Evolutionary conservation across 2,797 vertebrate genomes (phyloP), one percentile per base, ranked within the genome.

Genomic region (Myotis daubentonii): DNA sequence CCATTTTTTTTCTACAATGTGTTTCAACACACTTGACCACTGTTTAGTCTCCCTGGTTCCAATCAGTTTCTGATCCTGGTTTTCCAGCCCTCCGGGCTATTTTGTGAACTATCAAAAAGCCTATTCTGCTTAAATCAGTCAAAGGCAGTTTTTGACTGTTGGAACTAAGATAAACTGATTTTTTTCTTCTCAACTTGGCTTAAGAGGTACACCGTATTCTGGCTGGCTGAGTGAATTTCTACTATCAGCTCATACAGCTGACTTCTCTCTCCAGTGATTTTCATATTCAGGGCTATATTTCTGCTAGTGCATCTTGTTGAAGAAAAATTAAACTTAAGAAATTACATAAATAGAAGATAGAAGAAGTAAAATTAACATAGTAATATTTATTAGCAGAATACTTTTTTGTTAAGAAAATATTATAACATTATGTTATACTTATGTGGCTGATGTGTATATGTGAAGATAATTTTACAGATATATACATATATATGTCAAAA

Each of bases 191-290:
- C 49, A 86, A 6, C 28, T 25, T 76, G 70, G 53, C 13, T 44
- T 55, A 36, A 71, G 44, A 85, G 16, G 22, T 74, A 6, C 15
- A 53, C 7, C 4, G 16, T 53, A 22, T 89, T 86, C 33, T 62
- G 33, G 49, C 13, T 87, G 33, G 44, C 4, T 76, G 30, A 15
- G 33, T 93, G 12, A 74, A 86, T 36, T 82, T 94, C 33, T 88
- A 47, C 1, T 65, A 65, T 72, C 19, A 53, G 5, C 19, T 86
- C 19, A 60, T 83, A 30, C 0, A 66, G 33, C 9, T 89, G 78
- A 94, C n/a, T 85, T 72, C 41, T 68, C 22, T 66, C 47, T 93
- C 78, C 44, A 68, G 23, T 47, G 57, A n/a, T 78, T 93, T 90
- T 87, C 11, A n/a, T 74, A 68, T 33, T 25, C 25, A 57, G 55